Evolutionary conservation across 1,140 invertebrate species (phyloP).

Genomic region (Chironomus tepperi): DNA sequence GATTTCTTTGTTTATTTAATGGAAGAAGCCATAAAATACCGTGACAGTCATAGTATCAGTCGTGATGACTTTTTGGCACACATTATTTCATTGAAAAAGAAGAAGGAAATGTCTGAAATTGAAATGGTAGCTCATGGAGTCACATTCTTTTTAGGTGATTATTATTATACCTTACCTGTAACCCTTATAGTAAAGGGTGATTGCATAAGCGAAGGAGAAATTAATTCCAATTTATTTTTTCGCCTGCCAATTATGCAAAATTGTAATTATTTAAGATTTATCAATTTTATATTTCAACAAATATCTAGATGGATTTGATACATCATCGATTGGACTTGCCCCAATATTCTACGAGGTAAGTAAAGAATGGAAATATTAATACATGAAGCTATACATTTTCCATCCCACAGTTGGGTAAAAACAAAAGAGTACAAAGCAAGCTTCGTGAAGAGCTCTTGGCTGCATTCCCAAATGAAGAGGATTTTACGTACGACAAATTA

Average conservation of each 20-base stretch:
- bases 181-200: too few relatives aligned
- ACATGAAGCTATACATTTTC: too few relatives aligned
- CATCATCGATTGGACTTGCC: not conserved
- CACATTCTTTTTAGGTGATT: conserved; percentile 47
- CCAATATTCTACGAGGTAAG: not conserved
- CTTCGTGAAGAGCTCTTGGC: conserved; percentile 47
- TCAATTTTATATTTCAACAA: too few relatives aligned
- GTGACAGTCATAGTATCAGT: conserved; percentile 29
- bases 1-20: conserved; percentile 25
- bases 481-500: conserved; percentile 31
- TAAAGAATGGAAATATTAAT: too few relatives aligned
- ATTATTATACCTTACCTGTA: too few relatives aligned
- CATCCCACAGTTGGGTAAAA: conserved; percentile 44
- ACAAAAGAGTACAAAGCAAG: conserved; percentile 49
- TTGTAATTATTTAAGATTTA: not conserved
- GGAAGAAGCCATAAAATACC: conserved; percentile 31
- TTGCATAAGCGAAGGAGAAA: too few relatives aligned
- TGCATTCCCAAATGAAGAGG: conserved; percentile 18
- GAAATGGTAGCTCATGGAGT: conserved; percentile 47
- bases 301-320: not conserved
- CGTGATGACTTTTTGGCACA: conserved; percentile 40
- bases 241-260: conserved; percentile 28
- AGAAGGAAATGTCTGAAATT: conserved; percentile 41
- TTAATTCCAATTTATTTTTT: conserved; percentile 32
- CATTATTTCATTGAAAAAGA: conserved; percentile 38